phyloP scores from a whole-genome alignment of 2,888 invertebrate genomes.

The Dexiosoma caninum region DNA sequence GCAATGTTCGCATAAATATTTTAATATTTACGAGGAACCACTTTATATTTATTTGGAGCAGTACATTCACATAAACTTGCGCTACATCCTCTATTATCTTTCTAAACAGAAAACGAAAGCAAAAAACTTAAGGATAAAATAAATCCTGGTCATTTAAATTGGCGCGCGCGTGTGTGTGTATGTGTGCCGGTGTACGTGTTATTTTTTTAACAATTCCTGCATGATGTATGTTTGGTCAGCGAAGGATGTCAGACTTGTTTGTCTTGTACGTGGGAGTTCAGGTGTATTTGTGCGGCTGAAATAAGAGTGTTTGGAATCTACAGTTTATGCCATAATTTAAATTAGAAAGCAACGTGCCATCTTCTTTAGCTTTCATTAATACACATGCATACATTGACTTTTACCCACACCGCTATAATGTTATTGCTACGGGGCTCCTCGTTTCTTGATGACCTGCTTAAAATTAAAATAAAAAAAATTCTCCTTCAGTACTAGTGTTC shows the following conservation, averaged over 20 bases:
- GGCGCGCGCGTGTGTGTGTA: background rate
- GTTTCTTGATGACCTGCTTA: constrained; percentile 17
- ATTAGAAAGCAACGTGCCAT: constrained; percentile 48
- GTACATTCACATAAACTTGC: background rate
- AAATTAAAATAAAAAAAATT: constrained; percentile 6
- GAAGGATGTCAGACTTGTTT: constrained; percentile 27
- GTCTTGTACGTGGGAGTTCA: constrained; percentile 42
- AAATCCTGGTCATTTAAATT: constrained; percentile 48
- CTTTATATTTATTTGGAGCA: constrained; percentile 30
- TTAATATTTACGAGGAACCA: constrained; percentile 44
- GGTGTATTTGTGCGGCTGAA: background rate
- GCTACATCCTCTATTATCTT: constrained; percentile 16
- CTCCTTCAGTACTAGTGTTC: background rate
- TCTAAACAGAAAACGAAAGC: constrained; percentile 5
- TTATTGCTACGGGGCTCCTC: background rate
- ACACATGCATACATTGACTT: constrained; percentile 12
- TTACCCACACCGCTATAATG: background rate
- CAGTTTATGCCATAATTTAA: constrained; percentile 58
- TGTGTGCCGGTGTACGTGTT: background rate
- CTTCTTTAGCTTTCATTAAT: constrained; percentile 24
- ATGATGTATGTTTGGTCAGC: constrained; percentile 42
- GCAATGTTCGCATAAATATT: constrained; percentile 20
- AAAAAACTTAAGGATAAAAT: constrained; percentile 36
- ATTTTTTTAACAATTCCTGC: background rate
- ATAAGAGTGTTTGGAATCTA: constrained; percentile 31